Evolutionary conservation across 2,888 invertebrate genomes (phyloP).

Genomic region (Sclerodermus sp.): DNA sequence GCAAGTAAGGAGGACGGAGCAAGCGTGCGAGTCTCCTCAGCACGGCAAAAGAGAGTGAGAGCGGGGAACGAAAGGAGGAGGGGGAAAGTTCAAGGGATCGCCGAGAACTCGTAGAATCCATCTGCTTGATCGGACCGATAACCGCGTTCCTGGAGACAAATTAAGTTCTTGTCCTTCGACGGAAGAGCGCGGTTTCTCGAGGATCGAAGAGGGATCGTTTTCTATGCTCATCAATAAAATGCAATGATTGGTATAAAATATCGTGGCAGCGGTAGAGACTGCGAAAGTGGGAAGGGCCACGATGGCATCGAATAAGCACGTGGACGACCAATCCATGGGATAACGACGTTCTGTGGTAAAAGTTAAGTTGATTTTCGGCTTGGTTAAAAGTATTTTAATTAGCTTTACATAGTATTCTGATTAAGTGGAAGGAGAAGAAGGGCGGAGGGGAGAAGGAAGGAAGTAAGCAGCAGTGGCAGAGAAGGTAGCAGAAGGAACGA

Average conservation of each 20-base stretch:
- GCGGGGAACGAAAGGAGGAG: slow-evolving; percentile 6
- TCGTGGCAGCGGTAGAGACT: slow-evolving; percentile 19
- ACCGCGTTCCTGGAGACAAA: slow-evolving; percentile 50
- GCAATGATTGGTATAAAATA: too few species aligned
- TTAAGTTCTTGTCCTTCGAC: slow-evolving; percentile 51
- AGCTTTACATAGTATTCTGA: too few species aligned
- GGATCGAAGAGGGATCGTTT: slow-evolving; percentile 35
- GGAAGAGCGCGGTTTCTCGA: slow-evolving; percentile 27
- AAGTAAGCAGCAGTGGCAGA: slow-evolving; percentile 3
- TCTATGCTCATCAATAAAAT: slow-evolving; percentile 12
- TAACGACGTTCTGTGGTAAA: too few species aligned
- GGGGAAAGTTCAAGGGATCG: slow-evolving; percentile 5
- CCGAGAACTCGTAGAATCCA: slow-evolving; percentile 32
- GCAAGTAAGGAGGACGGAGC: slow-evolving; percentile 11
- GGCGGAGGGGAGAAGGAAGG: not conserved
- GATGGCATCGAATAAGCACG: too few species aligned
- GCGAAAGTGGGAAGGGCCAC: slow-evolving; percentile 21
- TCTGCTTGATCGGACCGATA: slow-evolving; percentile 47
- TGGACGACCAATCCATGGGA: too few species aligned
- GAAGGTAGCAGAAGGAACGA: not conserved
- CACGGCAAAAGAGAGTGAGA: slow-evolving; percentile 1
- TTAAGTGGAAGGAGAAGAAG: slow-evolving; percentile 8
- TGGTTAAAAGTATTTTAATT: too few species aligned
- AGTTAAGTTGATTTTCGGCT: too few species aligned
- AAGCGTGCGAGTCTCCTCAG: not conserved